A percentile compares a stretch with the other conserved stretches of the same genome.
These are phyloP conservation scores for Columba livia DNA, from an alignment of 2,113 vertebrate species.

Conservation along the genomic window DNA sequence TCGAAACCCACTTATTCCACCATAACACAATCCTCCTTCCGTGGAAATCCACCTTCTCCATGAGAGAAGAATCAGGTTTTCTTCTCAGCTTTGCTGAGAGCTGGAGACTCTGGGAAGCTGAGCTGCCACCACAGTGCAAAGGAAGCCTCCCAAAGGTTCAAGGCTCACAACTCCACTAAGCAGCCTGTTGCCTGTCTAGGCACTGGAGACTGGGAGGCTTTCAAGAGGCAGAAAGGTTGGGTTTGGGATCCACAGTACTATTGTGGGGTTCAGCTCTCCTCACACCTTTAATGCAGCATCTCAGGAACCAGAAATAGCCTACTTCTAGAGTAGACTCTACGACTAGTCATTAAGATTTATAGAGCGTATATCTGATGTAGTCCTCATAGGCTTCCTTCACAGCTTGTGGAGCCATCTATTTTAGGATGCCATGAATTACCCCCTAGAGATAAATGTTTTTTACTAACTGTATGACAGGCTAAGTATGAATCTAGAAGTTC, in stretches of 20 bases:
- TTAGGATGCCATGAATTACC: neutral
- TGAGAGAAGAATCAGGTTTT: neutral
- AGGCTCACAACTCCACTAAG: neutral
- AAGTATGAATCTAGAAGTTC: neutral
- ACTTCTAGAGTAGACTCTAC: neutral
- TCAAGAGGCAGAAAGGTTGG: neutral
- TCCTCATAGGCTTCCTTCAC: neutral
- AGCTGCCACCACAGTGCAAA: rapidly evolving
- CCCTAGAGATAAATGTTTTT: neutral
- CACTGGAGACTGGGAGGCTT: neutral
- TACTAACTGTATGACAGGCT: neutral
- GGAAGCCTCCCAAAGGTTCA: neutral
- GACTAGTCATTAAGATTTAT: neutral
- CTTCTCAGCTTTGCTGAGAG: neutral
- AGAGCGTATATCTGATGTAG: neutral
- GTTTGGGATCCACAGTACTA: neutral
- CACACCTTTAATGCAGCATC: neutral
- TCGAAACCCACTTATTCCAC: neutral
- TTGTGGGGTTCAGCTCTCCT: neutral
- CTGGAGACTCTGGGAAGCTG: neutral
- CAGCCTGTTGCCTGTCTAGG: neutral
- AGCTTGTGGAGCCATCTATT: neutral
- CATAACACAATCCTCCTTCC: neutral
- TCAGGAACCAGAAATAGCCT: neutral
- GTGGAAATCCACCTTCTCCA: neutral